Conservation (phyloP, 2,888 invertebrate genomes). For the Hylaea fasciaria region DNA sequence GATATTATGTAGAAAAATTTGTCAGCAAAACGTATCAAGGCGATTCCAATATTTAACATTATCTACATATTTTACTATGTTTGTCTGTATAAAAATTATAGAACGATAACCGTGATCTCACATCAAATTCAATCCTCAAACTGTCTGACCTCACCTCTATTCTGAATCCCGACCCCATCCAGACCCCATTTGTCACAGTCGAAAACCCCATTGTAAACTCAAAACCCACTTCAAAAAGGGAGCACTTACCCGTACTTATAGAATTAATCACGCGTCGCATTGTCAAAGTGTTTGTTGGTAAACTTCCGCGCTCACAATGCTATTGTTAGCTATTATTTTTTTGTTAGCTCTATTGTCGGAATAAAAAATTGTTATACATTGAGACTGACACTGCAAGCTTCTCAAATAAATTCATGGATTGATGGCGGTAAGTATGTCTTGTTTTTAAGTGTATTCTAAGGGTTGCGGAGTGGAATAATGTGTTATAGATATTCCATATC, state of each 20-base stretch:
- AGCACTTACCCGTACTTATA: slow-evolving; percentile 70
- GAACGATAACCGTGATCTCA: not conserved
- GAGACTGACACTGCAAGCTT: slow-evolving; percentile 50
- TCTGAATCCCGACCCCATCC: slow-evolving; percentile 19
- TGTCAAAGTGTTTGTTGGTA: slow-evolving; percentile 76
- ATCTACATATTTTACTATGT: too few relatives aligned
- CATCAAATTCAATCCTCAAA: slow-evolving; percentile 6
- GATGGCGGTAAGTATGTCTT: slow-evolving; percentile 61
- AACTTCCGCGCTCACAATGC: slow-evolving; percentile 69
- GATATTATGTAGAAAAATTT: too few relatives aligned
- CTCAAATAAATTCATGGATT: slow-evolving; percentile 70
- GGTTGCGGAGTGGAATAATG: too few relatives aligned
- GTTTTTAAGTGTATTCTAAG: slow-evolving; percentile 35
- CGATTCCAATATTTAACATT: too few relatives aligned
- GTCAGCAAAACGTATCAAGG: too few relatives aligned
- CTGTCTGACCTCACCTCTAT: slow-evolving; percentile 27
- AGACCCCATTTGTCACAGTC: slow-evolving; percentile 38
- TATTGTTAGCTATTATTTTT: slow-evolving; percentile 50
- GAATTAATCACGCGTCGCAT: slow-evolving; percentile 78
- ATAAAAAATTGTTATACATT: slow-evolving; percentile 55
- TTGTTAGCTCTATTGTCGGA: slow-evolving; percentile 22
- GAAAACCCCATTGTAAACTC: slow-evolving; percentile 41
- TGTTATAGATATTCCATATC: too few relatives aligned
- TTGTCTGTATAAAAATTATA: too few relatives aligned
- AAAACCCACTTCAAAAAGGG: slow-evolving; percentile 52